Percentiles rank a stretch among this genome's conserved stretches.
These are phyloP conservation scores for Drosophila emarginata DNA, from an alignment of 2,888 invertebrate species.

Conservation along the genomic window DNA sequence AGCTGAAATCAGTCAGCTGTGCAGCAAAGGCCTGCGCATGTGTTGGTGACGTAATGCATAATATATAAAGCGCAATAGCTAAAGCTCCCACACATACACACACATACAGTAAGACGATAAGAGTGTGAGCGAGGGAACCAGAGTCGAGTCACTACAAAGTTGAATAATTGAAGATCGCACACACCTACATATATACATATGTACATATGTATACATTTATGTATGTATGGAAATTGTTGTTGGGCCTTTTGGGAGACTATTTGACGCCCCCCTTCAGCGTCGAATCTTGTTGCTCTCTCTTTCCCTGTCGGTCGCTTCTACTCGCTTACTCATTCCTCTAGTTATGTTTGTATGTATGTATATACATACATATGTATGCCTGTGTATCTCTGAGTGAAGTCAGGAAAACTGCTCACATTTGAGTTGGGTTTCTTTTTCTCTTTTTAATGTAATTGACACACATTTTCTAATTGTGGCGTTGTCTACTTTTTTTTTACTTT, in stretches of 20 bases:
- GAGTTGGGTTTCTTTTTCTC: slow-evolving; percentile 38
- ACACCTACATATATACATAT: slow-evolving; percentile 17
- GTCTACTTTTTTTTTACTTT: slow-evolving; percentile 31
- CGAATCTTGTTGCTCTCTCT: slow-evolving; percentile 43
- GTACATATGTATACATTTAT: slow-evolving; percentile 13
- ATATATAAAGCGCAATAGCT: slow-evolving; percentile 50
- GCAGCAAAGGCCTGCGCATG: slow-evolving; percentile 63
- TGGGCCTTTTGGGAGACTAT: slow-evolving; percentile 62
- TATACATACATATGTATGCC: neutral
- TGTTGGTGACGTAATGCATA: slow-evolving; percentile 71
- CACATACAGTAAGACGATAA: neutral
- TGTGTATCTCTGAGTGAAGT: slow-evolving; percentile 43
- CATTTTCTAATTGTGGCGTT: slow-evolving; percentile 70
- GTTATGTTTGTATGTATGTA: too few species aligned
- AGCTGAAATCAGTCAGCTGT: slow-evolving; percentile 58
- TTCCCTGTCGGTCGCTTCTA: neutral
- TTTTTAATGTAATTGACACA: slow-evolving; percentile 69
- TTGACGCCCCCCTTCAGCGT: slow-evolving; percentile 67
- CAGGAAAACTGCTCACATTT: slow-evolving; percentile 62
- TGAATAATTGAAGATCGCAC: slow-evolving; percentile 67
- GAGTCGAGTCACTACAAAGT: slow-evolving; percentile 17
- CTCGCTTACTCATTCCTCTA: slow-evolving; percentile 30
- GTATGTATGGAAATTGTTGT: slow-evolving; percentile 24
- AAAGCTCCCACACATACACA: slow-evolving; percentile 51
- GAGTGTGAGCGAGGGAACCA: neutral